These are phyloP conservation scores for Spilosoma lubricipeda DNA, from an alignment of 2,888 invertebrate genomes.

Conservation along the genomic window DNA sequence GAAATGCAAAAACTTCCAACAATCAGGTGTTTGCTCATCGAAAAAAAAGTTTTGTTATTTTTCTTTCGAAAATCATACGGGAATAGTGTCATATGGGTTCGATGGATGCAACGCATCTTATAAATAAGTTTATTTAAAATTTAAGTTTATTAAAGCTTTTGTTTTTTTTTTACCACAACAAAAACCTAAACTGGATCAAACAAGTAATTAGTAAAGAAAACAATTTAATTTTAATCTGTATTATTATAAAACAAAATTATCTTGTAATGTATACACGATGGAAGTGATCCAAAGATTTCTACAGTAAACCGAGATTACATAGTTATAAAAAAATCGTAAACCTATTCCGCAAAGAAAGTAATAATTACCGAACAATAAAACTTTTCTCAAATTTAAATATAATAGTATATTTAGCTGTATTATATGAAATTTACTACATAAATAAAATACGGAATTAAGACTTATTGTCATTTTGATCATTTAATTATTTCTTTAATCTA, in stretches of 20 bases:
- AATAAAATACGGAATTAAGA: neutral
- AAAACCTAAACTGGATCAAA: no score
- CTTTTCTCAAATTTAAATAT: no score
- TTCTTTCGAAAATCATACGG: conserved; percentile 32
- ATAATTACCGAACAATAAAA: no score
- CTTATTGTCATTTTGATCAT: no score
- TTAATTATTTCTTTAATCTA: neutral
- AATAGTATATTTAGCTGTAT: no score
- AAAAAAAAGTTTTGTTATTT: conserved; percentile 34
- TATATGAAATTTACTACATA: neutral
- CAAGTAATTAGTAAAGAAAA: no score
- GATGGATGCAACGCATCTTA: conserved; percentile 23
- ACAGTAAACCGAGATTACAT: neutral
- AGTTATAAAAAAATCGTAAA: no score
- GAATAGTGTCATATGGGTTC: conserved; percentile 27
- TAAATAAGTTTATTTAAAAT: conserved; percentile 16
- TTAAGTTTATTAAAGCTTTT: conserved; percentile 14
- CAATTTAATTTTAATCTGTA: no score
- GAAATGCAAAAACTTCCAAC: conserved; percentile 51
- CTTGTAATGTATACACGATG: no score
- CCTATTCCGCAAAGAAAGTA: no score
- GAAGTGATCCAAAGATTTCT: neutral
- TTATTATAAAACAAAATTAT: no score
- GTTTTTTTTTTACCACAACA: no score
- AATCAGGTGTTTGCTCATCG: conserved; percentile 45